Base-by-base conservation (phyloP, 2,113 vertebrate genomes). In the Recurvirostra avosetta region DNA sequence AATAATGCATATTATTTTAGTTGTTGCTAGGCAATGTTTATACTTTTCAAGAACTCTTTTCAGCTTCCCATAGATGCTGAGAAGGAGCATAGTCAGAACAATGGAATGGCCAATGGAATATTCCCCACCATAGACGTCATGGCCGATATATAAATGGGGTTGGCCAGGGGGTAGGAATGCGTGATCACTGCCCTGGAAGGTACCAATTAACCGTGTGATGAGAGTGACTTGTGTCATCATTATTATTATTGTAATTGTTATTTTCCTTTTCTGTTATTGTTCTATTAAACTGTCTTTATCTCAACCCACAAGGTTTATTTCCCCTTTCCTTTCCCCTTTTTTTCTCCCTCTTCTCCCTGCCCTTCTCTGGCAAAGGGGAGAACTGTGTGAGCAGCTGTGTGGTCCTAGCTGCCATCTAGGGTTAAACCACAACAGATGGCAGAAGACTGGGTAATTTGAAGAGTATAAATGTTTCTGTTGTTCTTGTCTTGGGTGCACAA, bases 391-490 rank as follows among this genome's bases (percentile, higher is more conserved):
- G 41, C 22, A 14, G 18, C 19, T 20, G 20, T 4, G 2, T 32
- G 41, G 30, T 22, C 20, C 41, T 45, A 43, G 63, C 63, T 45
- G 41, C 13, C 30, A 66, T 30, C 29, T 66, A 20, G 30, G 29
- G 9, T 66, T 66, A 65, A 65, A 41, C 20, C 41, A 66, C 4
- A 12, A 22, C 63, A 74, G 72, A 95, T 91, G 75, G 82, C 72
- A 91, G 78, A 85, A 93, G 49, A 77, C 62, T 72, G 55, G 70
- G 71, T 92, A 97, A 87, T 82, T 79, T 89, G 65, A 93, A 92
- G n/a, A 83, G 90, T 87, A 84, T 84, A 94, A 93, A 95, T 53
- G 67, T 58, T 65, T 74, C 55, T 91, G 27, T 78, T 49, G 5
- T 96, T 94, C 79, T 95, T 92, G 75, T 82, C 85, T 89, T 58